A percentile compares a stretch with the other conserved stretches of the same genome.
Conservation (phyloP, 2,113 vertebrate genomes). For the Mus pahari region DNA sequence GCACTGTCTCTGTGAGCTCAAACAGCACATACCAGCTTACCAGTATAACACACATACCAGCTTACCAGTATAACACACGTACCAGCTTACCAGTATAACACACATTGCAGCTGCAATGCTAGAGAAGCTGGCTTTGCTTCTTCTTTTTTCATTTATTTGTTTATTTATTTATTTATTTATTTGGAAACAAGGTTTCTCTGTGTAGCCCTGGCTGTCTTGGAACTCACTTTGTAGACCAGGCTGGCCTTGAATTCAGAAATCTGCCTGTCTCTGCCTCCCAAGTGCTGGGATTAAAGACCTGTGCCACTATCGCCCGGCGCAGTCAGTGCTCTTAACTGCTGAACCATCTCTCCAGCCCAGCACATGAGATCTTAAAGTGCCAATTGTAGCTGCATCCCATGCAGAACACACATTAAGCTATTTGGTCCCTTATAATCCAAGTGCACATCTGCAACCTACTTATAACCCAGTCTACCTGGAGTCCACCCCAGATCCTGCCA, state of each 20-base stretch:
- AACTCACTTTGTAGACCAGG: too few relatives aligned
- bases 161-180: fast-evolving
- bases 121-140: too few relatives aligned
- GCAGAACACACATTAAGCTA: background rate
- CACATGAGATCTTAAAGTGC: background rate
- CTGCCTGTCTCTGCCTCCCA: background rate
- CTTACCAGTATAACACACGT: background rate
- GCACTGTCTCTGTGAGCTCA: background rate
- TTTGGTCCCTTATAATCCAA: background rate
- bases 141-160: too few relatives aligned
- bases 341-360: too few relatives aligned
- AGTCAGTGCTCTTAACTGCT: too few relatives aligned
- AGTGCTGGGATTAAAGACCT: background rate
- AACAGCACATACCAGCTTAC: background rate
- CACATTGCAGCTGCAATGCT: background rate
- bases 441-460: background rate
- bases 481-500: background rate
- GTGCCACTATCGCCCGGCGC: background rate
- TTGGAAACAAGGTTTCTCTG: background rate
- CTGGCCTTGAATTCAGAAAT: too few relatives aligned
- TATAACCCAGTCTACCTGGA: background rate
- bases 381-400: background rate
- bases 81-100: background rate
- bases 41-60: background rate
- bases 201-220: background rate